A percentile compares a stretch with the other conserved stretches of the same genome.
These are phyloP conservation scores for Boloria euphrosyne DNA, from an alignment of 2,888 invertebrate genomes.

Conservation along the genomic window DNA sequence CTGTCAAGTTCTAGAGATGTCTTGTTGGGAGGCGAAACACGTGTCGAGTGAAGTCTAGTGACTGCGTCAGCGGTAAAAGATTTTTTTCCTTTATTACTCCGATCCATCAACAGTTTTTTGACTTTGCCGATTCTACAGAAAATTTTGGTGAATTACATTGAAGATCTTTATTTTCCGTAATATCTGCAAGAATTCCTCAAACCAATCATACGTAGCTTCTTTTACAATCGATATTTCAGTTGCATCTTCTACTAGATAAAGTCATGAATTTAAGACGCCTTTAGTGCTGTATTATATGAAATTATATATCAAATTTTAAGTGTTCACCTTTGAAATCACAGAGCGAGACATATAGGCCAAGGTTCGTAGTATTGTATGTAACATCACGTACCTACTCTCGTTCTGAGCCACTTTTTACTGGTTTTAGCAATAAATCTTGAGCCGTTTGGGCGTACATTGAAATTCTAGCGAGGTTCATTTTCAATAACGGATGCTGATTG, in stretches of 20 bases:
- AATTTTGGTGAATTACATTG: not conserved
- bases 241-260: not conserved
- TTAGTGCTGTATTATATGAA: constrained; percentile 43
- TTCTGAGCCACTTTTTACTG: constrained; percentile 44
- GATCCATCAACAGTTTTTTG: constrained; percentile 24
- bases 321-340: constrained; percentile 58
- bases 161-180: not conserved
- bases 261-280: constrained; percentile 1
- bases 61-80: constrained; percentile 21
- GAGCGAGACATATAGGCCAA: constrained; percentile 62
- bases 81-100: constrained; percentile 25
- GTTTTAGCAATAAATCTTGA: constrained; percentile 46
- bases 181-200: too few relatives aligned
- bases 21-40: constrained; percentile 33
- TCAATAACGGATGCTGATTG: constrained; percentile 48
- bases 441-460: constrained; percentile 44
- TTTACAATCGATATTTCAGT: not conserved
- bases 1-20: constrained; percentile 31
- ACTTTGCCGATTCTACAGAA: constrained; percentile 8
- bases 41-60: constrained; percentile 33
- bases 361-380: constrained; percentile 51
- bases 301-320: constrained; percentile 50
- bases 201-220: too few relatives aligned
- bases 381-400: constrained; percentile 51
- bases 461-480: constrained; percentile 45